Evolutionary conservation across 2,888 invertebrate species (phyloP), one percentile per base, ranked within the genome.

Genomic region (Heliconius charithonia): DNA sequence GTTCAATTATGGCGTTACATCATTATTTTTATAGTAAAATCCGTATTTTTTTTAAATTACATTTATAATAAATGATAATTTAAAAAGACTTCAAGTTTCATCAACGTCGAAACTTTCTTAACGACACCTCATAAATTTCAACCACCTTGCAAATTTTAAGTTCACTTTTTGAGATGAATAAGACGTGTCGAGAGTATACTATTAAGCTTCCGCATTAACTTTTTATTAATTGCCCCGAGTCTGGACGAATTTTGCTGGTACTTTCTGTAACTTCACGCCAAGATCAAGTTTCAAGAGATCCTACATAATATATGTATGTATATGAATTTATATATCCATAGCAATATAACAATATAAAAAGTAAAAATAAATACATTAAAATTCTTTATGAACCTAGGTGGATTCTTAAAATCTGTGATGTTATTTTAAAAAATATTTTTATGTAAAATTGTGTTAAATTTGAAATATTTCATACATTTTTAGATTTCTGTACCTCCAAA

Each of bases 71-170:
- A 56, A 66, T 72, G 87, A 89, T 89, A 87, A 89, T 90, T 88
- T 86, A 80, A 77, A 83, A 86, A 85, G 83, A 83, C 82, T 82
- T 82, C 80, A 87, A 90, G 86, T 90, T 90, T 90, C 88, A 91
- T 90, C 88, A 88, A 89, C 87, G 89, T 86, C 87, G 84, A 84
- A 90, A 92, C 89, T 92, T 91, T 87, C 84, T 81, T 86, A 88
- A 87, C 86, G 90, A 87, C 88, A 90, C 89, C 89, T 88, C 88
- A 88, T 91, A 91, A 92, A 91, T 91, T 89, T 85, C 82, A 79
- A 85, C 72, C 79, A 86, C 84, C 85, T 88, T 86, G 86, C 86
- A 87, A 89, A 88, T 89, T 85, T 89, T 85, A 87, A 89, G 84
- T 87, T 87, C 86, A 88, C 86, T 84, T 86, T 89, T 89, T 86